Evolutionary conservation across 2,113 vertebrate species (phyloP), one percentile per base, ranked within the genome.

Genomic region (Scolopax mira): DNA sequence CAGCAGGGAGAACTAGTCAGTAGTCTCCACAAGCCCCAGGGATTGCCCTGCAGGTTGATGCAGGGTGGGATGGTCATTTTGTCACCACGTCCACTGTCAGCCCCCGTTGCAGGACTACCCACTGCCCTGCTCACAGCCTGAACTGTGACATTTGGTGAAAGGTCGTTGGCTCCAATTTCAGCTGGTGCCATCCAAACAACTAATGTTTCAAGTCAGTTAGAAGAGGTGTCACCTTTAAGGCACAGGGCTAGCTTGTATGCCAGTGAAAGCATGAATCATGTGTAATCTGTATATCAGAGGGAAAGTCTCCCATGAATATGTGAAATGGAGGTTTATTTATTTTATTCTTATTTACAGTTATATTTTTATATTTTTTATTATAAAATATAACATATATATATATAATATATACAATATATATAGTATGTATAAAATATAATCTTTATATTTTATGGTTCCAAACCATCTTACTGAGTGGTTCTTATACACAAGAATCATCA

Each of bases 131-230:
- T 52, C 33, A 64, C 24, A 52, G 42, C 48, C 84, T 94, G 77
- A 97, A 93, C 95, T 92, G 44, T 98, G 97, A 89, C 97, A 96
- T 98, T 98, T 98, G 89, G 74, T 41, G 79, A 98, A 98, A 98
- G 97, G 98, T 98, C 94, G 30, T 37, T 30, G 65, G 85, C 82
- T 98, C 93, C 61, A 25, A 75, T 98, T 97, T 97, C 91, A 96
- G 82, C 80, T 4, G 10, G 31, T 0, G 2, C 77, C 94, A 92
- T 93, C 94, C 49, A 62, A 87, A 82, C 2, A 1, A 67, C 30
- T 95, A 90, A 81, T 79, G 80, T 96, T 96, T 97, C 80, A 78
- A 57, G 37, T 44, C 58, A 72, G 33, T 74, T 81, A 72, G 72
- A 67, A 84, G 73, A 74, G 48, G 41, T 78, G 21, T 88, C 89